phyloP scores from a whole-genome alignment of 2,113 vertebrate genomes.

The Numenius arquata region DNA sequence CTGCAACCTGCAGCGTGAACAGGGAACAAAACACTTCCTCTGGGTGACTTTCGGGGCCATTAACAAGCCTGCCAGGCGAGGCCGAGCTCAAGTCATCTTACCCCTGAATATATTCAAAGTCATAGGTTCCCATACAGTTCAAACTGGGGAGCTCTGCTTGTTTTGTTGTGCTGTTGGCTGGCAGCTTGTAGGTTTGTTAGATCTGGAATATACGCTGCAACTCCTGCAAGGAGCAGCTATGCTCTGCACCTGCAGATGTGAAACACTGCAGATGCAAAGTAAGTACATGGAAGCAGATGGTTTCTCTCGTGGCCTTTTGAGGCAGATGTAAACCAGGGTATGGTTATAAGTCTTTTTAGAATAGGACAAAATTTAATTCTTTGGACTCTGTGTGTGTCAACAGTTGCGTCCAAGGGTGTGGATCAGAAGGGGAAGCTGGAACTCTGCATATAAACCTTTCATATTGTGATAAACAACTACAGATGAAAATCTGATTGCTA shows the following conservation, averaged over 20 bases:
- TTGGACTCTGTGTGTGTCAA: background rate
- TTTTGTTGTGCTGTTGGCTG: background rate
- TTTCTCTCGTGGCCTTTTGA: background rate
- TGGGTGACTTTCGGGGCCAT: background rate
- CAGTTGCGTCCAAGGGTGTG: rapidly evolving
- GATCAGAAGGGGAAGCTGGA: background rate
- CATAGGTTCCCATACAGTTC: background rate
- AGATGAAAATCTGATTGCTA: background rate
- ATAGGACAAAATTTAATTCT: background rate
- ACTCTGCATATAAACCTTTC: background rate
- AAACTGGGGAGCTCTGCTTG: background rate
- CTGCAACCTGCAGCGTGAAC: background rate
- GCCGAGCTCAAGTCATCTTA: background rate
- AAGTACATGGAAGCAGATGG: background rate
- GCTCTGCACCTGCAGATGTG: constrained; percentile 52
- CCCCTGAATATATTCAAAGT: background rate
- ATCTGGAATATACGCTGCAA: background rate
- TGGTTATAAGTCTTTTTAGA: background rate
- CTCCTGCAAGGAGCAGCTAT: background rate
- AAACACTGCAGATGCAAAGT: constrained; percentile 51
- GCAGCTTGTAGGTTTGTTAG: background rate
- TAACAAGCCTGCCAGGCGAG: background rate
- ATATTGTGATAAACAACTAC: background rate
- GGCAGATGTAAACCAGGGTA: background rate
- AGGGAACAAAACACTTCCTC: background rate